Conservation (phyloP, 2,888 invertebrate genomes). For the Drosophila niveifrons region DNA sequence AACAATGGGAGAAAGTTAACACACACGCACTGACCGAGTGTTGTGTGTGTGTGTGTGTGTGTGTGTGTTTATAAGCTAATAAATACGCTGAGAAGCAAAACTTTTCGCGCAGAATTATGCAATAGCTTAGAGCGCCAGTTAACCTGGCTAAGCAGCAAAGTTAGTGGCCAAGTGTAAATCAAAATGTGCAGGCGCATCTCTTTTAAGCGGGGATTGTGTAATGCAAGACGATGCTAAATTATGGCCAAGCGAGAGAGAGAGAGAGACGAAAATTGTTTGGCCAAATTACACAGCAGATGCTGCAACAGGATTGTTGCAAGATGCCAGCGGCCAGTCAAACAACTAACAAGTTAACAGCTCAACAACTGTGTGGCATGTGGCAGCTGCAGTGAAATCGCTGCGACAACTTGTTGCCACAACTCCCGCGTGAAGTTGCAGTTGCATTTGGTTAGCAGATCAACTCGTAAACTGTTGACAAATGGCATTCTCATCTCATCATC, state of each 20-base stretch:
- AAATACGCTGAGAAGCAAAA: conserved; percentile 15
- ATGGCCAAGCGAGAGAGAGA: conserved; percentile 36
- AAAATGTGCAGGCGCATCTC: conserved; percentile 47
- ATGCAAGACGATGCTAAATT: conserved; percentile 45
- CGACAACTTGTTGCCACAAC: conserved; percentile 39
- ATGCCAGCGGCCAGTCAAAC: too few relatives aligned
- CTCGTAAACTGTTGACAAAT: conserved; percentile 60
- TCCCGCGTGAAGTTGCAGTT: conserved; percentile 2
- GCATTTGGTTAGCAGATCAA: conserved; percentile 55
- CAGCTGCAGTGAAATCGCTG: conserved; percentile 50
- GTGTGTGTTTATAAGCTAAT: conserved; percentile 25
- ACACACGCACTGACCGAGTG: conserved; percentile 36
- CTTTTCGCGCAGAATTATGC: conserved; percentile 27
- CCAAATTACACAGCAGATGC: conserved; percentile 48
- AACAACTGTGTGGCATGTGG: conserved; percentile 66
- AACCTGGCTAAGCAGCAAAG: conserved; percentile 34
- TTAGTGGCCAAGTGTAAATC: conserved; percentile 71
- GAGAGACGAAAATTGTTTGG: conserved; percentile 14
- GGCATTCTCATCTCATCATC: conserved; percentile 41
- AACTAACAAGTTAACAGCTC: conserved; percentile 50
- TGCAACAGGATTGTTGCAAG: conserved; percentile 12
- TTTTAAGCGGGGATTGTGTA: conserved; percentile 46
- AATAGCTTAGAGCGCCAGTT: conserved; percentile 2
- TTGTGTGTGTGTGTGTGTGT: not conserved
- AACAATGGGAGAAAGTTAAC: conserved; percentile 80